phyloP scores from a whole-genome alignment of 2,888 invertebrate species.

The Polietes domitor region DNA sequence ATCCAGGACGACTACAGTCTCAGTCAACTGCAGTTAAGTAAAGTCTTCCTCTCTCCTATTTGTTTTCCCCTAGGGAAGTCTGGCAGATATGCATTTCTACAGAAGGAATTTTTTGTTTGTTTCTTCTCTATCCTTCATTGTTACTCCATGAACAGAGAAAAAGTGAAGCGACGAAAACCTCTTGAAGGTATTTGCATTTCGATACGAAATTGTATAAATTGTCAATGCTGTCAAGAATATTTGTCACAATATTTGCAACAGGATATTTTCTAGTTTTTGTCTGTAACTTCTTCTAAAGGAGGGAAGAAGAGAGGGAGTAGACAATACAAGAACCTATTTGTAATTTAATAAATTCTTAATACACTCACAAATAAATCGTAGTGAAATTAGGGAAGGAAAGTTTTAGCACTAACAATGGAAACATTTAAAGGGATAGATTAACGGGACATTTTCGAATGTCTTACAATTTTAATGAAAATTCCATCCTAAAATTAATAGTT shows the following conservation, averaged over 20 bases:
- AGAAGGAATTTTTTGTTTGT: too few relatives aligned
- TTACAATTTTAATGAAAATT: too few relatives aligned
- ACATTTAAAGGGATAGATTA: too few relatives aligned
- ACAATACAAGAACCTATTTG: neutral
- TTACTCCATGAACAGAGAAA: slow-evolving; percentile 1
- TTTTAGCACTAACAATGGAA: too few relatives aligned
- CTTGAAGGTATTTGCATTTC: slow-evolving; percentile 62
- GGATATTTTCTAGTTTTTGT: slow-evolving; percentile 20
- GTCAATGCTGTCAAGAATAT: slow-evolving; percentile 29
- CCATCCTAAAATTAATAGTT: too few relatives aligned
- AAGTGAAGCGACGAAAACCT: slow-evolving; percentile 28
- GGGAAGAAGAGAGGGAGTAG: neutral
- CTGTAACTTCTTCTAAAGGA: slow-evolving; percentile 7
- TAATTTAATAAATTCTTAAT: neutral
- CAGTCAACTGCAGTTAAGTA: neutral
- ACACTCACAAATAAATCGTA: neutral
- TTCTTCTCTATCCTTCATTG: too few relatives aligned
- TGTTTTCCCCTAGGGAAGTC: neutral
- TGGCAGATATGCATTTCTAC: neutral
- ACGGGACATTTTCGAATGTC: too few relatives aligned
- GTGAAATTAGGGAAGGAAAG: neutral
- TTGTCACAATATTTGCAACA: slow-evolving; percentile 21
- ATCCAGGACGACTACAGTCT: neutral
- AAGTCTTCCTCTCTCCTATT: neutral
- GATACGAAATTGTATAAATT: slow-evolving; percentile 62